Conservation (phyloP, 2,113 vertebrate genomes). For the Plectropomus leopardus region DNA sequence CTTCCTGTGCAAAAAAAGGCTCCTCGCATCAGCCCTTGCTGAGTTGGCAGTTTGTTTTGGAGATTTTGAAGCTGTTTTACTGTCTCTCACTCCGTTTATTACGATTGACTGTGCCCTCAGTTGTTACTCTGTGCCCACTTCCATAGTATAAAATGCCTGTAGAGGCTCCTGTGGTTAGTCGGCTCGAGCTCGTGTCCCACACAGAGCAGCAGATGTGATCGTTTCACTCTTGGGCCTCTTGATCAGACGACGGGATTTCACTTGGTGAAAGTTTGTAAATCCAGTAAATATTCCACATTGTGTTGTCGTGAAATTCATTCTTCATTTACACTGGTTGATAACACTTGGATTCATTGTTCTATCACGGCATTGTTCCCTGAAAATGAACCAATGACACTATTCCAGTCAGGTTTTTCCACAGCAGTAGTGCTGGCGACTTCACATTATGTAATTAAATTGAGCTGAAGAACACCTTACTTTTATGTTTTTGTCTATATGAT, state of each 20-base stretch:
- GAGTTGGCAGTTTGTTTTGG: slow-evolving; percentile 16
- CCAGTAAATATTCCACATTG: background rate
- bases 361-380: background rate
- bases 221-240: background rate
- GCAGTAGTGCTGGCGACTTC: slow-evolving; percentile 2
- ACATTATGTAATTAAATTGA: slow-evolving; percentile 1
- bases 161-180: slow-evolving; percentile 30
- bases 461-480: background rate
- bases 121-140: slow-evolving; percentile 42
- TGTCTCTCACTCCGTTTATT: background rate
- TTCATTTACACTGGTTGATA: slow-evolving; percentile 29
- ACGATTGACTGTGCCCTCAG: background rate
- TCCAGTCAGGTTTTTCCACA: background rate
- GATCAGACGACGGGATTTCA: background rate
- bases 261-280: slow-evolving; percentile 9
- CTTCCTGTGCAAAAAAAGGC: slow-evolving; percentile 57
- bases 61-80: slow-evolving; percentile 22
- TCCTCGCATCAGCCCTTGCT: slow-evolving; percentile 4
- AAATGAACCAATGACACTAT: background rate
- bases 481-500: slow-evolving; percentile 83
- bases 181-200: slow-evolving; percentile 2
- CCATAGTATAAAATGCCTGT: slow-evolving; percentile 25
- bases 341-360: background rate
- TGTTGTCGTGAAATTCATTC: background rate
- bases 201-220: background rate